These are phyloP conservation scores for Athene cunicularia DNA, from an alignment of 2,113 vertebrate species.

Conservation along the genomic window DNA sequence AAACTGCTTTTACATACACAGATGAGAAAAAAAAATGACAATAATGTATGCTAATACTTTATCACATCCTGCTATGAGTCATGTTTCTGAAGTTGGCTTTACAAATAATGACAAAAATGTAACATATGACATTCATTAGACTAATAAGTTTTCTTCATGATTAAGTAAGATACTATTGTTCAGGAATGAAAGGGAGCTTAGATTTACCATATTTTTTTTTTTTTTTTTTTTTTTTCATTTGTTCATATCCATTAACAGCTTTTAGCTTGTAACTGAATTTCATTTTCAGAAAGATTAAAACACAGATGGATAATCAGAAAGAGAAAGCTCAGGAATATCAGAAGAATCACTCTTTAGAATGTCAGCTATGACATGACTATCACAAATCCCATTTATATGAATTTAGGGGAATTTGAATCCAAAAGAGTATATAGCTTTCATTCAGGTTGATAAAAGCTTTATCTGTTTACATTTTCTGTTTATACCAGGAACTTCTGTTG, in stretches of 20 bases:
- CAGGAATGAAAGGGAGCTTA: constrained; percentile 7
- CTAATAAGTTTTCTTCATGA: neutral
- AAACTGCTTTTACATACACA: neutral
- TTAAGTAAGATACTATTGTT: constrained; percentile 29
- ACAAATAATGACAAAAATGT: constrained; percentile 20
- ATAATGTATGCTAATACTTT: neutral
- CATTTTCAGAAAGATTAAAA: constrained; percentile 62
- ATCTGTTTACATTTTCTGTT: neutral
- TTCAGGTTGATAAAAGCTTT: neutral
- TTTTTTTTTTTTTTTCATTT: constrained; percentile 29
- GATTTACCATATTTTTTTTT: constrained; percentile 30
- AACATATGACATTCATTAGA: neutral
- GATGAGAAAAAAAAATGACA: neutral
- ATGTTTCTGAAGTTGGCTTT: neutral
- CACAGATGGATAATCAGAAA: constrained; percentile 51
- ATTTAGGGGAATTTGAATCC: neutral
- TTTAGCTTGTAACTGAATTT: constrained; percentile 67
- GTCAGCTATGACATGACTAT: neutral
- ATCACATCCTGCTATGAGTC: neutral
- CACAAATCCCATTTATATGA: neutral
- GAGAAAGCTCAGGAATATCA: neutral
- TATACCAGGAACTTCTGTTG: neutral
- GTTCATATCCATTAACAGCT: constrained; percentile 65
- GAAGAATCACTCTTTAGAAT: neutral
- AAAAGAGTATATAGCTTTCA: neutral